Evolutionary conservation across 2,888 invertebrate genomes (phyloP), one percentile per base, ranked within the genome.

Genomic region (Netelia melanura): DNA sequence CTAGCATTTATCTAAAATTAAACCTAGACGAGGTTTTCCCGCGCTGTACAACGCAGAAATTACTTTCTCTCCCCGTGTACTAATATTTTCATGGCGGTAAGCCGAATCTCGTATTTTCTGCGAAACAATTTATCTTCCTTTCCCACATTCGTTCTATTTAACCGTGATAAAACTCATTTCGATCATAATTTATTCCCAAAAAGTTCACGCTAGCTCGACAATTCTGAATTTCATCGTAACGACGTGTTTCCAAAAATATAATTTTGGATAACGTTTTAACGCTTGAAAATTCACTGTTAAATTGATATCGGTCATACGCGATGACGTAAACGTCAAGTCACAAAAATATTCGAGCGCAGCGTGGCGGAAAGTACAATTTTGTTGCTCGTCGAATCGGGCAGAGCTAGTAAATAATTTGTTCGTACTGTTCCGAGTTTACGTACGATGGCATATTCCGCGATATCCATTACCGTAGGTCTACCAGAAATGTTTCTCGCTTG

Each of bases 401-500:
- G 30, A 5, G 30, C 30, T 30, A 5, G 30, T 30, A 30, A 30
- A 30, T 30, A 30, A 30, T 30, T 30, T 30, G 30, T 30, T 30
- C 5, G 30, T 30, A 30, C 5, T 30, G 30, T 30, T 30, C 30
- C 30, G 30, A 30, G 30, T 30, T 30, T 30, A 30, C 30, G 30
- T 30, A 30, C 5, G 30, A 30, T 30, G 30, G 30, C 52, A 75
- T 48, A 38, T 9, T 43, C 56, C 62, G 9, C 64, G 30, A 48
- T 75, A 70, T 21, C 25, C 90, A 90, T 89, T 52, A 74, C 54
- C 9, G 21, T 64, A 48, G 68, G 64, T 64, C 88, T 90, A 90
- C 89, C 90, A 88, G 90, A 91, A 65, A 91, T 91, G 91, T 90
- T 90, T 92, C 89, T 92, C 89, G 90, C 89, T 90, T 89, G 92